These are phyloP conservation scores for Pampusana beccarii DNA, from an alignment of 2,113 vertebrate genomes.

Conservation along the genomic window DNA sequence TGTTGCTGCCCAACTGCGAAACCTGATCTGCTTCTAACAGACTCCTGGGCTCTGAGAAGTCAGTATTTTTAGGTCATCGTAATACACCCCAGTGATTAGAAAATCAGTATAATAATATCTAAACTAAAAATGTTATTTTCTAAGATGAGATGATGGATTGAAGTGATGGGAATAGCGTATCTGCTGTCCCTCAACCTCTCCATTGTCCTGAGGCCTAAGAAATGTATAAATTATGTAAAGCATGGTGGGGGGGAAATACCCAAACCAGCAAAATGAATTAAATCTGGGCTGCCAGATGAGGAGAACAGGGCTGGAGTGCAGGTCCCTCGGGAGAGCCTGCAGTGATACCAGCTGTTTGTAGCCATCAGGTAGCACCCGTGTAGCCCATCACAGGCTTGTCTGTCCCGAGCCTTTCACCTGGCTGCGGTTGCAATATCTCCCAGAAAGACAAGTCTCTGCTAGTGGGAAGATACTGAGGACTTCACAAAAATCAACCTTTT, in stretches of 20 bases:
- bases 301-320: background rate
- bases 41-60: background rate
- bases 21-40: background rate
- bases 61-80: background rate
- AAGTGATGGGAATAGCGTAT: background rate
- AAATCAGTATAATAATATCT: background rate
- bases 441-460: background rate
- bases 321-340: background rate
- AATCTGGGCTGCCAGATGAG: background rate
- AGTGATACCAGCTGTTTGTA: background rate
- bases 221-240: background rate
- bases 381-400: background rate
- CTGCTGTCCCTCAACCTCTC: background rate
- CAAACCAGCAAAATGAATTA: background rate
- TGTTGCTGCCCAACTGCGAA: background rate
- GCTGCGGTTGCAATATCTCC: background rate
- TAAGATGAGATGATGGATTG: background rate
- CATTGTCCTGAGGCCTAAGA: background rate
- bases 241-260: accelerated
- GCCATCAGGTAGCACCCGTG: background rate
- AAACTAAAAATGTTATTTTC: background rate
- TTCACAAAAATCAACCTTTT: background rate
- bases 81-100: background rate
- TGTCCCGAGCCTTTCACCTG: background rate
- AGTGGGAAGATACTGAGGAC: background rate